Conservation (phyloP, 2,797 vertebrate genomes). For the Cossypha polioptera region DNA sequence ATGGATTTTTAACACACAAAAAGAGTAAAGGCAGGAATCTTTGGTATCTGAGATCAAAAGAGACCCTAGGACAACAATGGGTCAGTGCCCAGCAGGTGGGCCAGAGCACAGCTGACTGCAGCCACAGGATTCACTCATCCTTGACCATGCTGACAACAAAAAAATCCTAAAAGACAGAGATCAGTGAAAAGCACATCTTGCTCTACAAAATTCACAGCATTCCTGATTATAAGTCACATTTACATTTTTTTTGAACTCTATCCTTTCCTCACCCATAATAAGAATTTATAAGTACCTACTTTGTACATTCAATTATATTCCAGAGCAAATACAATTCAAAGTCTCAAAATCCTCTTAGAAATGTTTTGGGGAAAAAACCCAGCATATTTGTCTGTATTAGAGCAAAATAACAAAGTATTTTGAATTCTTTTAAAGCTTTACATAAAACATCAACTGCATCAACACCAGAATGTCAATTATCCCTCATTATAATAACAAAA, state of each 20-base stretch:
- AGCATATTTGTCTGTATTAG: neutral
- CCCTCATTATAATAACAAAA: constrained; percentile 54
- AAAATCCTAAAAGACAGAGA: neutral
- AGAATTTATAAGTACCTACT: neutral
- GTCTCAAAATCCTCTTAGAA: constrained; percentile 21
- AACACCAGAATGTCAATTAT: constrained; percentile 45
- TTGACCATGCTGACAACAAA: neutral
- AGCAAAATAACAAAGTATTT: constrained; percentile 1
- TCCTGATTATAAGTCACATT: neutral
- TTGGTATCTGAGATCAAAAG: constrained; percentile 35
- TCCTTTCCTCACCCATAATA: neutral
- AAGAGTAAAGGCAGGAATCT: constrained; percentile 28
- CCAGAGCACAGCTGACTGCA: constrained; percentile 13
- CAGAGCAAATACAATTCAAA: neutral
- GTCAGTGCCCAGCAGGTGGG: constrained; percentile 54
- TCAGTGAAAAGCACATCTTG: neutral
- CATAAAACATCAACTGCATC: constrained; percentile 24
- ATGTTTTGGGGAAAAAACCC: neutral
- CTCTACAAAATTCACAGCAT: neutral
- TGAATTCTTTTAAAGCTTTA: constrained; percentile 35
- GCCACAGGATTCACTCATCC: neutral
- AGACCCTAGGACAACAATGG: neutral
- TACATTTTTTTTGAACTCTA: neutral
- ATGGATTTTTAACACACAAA: neutral
- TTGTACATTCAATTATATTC: neutral